Conservation (phyloP, 1,140 invertebrate genomes). For the Drosophila ironensis region DNA sequence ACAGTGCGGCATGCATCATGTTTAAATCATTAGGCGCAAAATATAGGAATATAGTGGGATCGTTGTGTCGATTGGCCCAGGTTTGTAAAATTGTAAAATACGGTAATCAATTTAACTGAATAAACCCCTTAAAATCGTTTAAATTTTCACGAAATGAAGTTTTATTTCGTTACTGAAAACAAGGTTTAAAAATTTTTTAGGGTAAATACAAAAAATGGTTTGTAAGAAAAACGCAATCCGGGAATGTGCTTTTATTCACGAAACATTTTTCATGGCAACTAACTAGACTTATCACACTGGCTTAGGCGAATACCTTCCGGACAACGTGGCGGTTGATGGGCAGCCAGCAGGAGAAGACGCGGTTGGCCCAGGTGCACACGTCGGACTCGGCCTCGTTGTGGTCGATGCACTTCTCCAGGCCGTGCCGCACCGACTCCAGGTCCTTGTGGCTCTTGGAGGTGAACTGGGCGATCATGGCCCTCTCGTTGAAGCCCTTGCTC, state of each 20-base stretch:
- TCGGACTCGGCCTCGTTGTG: conserved; percentile 76
- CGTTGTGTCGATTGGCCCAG: no score
- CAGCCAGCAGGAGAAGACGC: conserved; percentile 77
- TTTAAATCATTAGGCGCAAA: not conserved
- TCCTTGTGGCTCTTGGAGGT: conserved; percentile 48
- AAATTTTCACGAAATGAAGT: no score
- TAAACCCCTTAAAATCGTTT: no score
- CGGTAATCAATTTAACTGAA: no score
- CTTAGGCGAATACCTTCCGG: conserved; percentile 52
- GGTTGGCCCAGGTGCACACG: conserved; percentile 67
- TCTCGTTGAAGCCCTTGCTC: conserved; percentile 61
- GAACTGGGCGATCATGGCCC: conserved; percentile 61
- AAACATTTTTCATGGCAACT: not conserved
- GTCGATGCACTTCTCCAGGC: conserved; percentile 76
- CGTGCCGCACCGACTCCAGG: conserved; percentile 54
- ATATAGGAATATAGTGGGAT: no score
- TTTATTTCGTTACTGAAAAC: no score
- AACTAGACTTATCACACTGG: conserved; percentile 24
- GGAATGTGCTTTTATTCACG: not conserved
- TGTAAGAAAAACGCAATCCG: not conserved
- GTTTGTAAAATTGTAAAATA: no score
- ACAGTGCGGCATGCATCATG: not conserved
- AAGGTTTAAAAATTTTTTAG: no score
- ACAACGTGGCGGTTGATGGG: conserved; percentile 73
- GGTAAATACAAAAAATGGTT: not conserved